Conservation (phyloP, 35 echinoderm and acorn worm species). For the Acanthaster planci region DNA sequence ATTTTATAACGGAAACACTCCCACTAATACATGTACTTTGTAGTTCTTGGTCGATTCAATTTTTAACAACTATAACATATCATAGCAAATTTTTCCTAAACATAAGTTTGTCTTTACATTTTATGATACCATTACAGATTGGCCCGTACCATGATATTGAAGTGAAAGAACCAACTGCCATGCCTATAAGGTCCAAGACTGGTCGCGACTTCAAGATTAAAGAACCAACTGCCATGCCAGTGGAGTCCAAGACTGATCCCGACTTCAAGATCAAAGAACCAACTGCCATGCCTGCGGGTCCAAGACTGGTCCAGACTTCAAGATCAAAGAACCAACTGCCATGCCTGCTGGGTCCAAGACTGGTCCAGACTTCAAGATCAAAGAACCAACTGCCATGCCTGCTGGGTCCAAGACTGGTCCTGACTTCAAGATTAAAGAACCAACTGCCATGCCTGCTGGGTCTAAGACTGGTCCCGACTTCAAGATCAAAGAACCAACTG, state of each 20-base stretch:
- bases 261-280: background rate
- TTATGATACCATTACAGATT: too few relatives aligned
- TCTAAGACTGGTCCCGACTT: conserved; percentile 7
- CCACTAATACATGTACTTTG: too few relatives aligned
- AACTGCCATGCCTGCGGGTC: background rate
- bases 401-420: conserved; percentile 4
- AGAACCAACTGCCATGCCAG: background rate
- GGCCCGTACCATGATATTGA: conserved; percentile 2
- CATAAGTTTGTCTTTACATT: too few relatives aligned
- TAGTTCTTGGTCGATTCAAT: too few relatives aligned
- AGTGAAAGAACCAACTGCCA: background rate
- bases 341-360: background rate
- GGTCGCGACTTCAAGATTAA: background rate
- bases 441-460: background rate
- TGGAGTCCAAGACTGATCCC: conserved; percentile 1
- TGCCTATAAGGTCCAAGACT: background rate
- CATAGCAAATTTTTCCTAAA: too few relatives aligned
- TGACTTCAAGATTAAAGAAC: background rate
- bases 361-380: conserved; percentile 5
- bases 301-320: conserved; percentile 1
- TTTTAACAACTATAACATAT: too few relatives aligned
- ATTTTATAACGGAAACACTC: too few relatives aligned
- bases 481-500: background rate
- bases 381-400: background rate
- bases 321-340: background rate